A percentile compares a stretch with the other conserved stretches of the same genome.
Evolutionary conservation across 2,797 vertebrate genomes (phyloP).

Genomic region (Sebastiscus tertius): DNA sequence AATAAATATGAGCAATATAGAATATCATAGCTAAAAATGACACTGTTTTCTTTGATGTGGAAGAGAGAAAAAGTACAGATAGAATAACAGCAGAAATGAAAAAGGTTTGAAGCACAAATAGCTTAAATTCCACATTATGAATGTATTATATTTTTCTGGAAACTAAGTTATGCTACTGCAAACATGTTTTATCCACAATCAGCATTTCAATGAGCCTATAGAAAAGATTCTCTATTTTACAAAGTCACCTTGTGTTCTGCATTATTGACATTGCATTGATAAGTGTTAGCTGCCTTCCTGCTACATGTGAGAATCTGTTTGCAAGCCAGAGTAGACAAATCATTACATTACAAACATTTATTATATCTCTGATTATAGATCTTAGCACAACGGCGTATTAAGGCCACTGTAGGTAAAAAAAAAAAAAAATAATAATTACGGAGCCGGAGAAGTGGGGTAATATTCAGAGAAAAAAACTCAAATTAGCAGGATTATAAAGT

Average conservation of each 20-base stretch:
- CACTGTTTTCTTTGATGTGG: neutral
- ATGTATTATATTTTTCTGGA: neutral
- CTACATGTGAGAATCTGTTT: neutral
- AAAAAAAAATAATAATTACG: fast-evolving
- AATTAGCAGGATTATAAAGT: too few species aligned
- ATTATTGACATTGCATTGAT: neutral
- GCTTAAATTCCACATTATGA: neutral
- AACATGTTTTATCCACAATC: neutral
- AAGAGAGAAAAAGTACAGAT: neutral
- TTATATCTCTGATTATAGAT: neutral
- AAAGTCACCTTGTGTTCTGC: neutral
- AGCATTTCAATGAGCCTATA: neutral
- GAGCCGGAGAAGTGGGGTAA: too few species aligned
- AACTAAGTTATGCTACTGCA: neutral
- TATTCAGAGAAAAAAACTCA: fast-evolving
- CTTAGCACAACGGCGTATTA: too few species aligned
- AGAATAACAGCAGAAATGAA: neutral
- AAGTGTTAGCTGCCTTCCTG: neutral
- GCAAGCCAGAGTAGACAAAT: neutral
- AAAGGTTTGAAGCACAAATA: neutral
- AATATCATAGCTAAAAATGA: neutral
- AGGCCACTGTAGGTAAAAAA: too few species aligned
- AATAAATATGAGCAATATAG: neutral
- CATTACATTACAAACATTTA: neutral
- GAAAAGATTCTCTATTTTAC: neutral